These are phyloP conservation scores for Proteles cristata DNA, from an alignment of 2,113 vertebrate genomes.

Conservation along the genomic window DNA sequence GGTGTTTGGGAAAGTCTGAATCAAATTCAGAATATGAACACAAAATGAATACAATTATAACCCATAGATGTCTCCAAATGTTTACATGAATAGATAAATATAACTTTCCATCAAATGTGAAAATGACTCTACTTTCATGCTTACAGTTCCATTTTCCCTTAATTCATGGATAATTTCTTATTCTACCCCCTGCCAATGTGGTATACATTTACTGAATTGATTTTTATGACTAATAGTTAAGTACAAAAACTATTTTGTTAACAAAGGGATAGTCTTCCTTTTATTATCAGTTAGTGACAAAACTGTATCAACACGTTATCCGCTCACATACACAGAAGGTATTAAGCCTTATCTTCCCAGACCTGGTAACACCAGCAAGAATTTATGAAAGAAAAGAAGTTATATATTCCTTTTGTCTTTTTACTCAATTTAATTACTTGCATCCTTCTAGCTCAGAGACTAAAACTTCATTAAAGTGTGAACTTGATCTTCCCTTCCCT, in stretches of 20 bases:
- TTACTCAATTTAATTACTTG: background rate
- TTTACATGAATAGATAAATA: background rate
- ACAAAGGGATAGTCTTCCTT: background rate
- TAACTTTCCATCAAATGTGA: background rate
- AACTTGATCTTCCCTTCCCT: background rate
- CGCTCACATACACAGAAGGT: background rate
- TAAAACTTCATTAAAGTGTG: background rate
- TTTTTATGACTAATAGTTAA: background rate
- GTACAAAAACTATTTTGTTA: background rate
- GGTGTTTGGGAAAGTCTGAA: background rate
- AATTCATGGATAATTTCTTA: background rate
- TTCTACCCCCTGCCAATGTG: fast-evolving
- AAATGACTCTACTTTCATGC: background rate
- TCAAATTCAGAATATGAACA: background rate
- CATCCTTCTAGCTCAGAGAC: background rate
- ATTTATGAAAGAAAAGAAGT: background rate
- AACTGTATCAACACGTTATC: background rate
- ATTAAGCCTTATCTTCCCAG: background rate
- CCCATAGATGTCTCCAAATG: background rate
- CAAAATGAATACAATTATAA: background rate
- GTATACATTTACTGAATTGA: background rate
- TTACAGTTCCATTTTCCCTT: background rate
- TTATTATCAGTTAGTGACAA: background rate
- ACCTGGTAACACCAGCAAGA: background rate
- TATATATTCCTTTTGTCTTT: background rate